phyloP scores from a whole-genome alignment of 2,888 invertebrate species.

The Parnassius smintheus region DNA sequence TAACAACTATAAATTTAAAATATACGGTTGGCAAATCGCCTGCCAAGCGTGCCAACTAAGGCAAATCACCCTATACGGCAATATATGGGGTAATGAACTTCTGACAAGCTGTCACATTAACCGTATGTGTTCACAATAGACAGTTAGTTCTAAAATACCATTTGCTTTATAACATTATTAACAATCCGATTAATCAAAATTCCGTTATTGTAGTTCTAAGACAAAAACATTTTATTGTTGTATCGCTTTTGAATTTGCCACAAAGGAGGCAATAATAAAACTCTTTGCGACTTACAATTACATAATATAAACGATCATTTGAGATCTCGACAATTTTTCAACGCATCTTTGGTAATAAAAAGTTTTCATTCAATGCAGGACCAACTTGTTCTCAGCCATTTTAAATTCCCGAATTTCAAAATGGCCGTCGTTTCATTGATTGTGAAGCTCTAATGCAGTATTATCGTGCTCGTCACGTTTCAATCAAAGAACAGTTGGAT shows the following conservation, averaged over 20 bases:
- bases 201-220: no score
- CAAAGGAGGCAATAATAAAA: not conserved
- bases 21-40: no score
- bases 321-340: slow-evolving; percentile 5
- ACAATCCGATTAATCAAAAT: no score
- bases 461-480: slow-evolving; percentile 35
- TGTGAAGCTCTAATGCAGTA: slow-evolving; percentile 29
- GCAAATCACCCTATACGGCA: no score
- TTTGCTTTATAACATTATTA: no score
- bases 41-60: no score
- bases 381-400: slow-evolving; percentile 22
- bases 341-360: slow-evolving; percentile 1
- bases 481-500: slow-evolving; percentile 31
- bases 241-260: not conserved
- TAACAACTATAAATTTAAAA: no score
- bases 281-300: not conserved
- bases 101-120: no score
- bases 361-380: slow-evolving; percentile 22
- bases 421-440: slow-evolving; percentile 27
- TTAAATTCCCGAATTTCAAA: slow-evolving; percentile 26
- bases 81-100: no score
- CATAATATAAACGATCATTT: slow-evolving; percentile 4
- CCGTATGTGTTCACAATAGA: no score
- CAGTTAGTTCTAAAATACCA: no score
- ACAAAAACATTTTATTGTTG: not conserved